Conservation (phyloP, 2,113 vertebrate species). For the Lota lota region DNA sequence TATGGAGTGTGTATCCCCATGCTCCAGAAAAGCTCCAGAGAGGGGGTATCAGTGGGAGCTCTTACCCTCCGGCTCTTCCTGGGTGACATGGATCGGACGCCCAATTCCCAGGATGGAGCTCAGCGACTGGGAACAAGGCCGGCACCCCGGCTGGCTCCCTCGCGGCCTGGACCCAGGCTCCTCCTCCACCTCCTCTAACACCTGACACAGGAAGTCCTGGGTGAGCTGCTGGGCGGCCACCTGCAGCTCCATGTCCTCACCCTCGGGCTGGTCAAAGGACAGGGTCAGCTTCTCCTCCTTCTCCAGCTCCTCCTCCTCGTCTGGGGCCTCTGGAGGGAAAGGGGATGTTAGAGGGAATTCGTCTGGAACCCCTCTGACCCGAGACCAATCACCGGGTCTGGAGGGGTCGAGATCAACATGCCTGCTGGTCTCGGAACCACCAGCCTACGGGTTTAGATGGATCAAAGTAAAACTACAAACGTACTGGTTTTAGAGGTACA, state of each 20-base stretch:
- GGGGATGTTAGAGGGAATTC: too few relatives aligned
- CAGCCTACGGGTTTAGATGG: too few relatives aligned
- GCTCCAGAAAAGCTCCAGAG: too few relatives aligned
- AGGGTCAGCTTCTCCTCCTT: slow-evolving; percentile 72
- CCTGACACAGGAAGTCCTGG: slow-evolving; percentile 84
- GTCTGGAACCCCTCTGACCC: too few relatives aligned
- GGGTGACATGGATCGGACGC: slow-evolving; percentile 72
- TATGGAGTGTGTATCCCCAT: too few relatives aligned
- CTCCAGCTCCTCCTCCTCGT: slow-evolving; percentile 51
- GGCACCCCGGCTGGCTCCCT: neutral
- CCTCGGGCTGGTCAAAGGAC: slow-evolving; percentile 72
- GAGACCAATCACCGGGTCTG: too few relatives aligned
- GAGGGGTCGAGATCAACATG: too few relatives aligned
- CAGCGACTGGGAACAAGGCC: neutral
- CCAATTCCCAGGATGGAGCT: slow-evolving; percentile 82
- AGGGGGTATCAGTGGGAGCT: too few relatives aligned
- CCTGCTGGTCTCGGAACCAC: too few relatives aligned
- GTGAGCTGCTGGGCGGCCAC: slow-evolving; percentile 85
- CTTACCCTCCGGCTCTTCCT: neutral
- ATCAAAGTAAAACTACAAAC: too few relatives aligned
- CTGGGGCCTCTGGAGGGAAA: neutral
- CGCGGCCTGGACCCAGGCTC: neutral
- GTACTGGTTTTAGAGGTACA: too few relatives aligned
- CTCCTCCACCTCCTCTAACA: slow-evolving; percentile 62
- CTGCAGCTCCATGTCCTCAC: slow-evolving; percentile 83